phyloP scores from a whole-genome alignment of 2,888 invertebrate genomes.

The Patella ulyssiponensis region DNA sequence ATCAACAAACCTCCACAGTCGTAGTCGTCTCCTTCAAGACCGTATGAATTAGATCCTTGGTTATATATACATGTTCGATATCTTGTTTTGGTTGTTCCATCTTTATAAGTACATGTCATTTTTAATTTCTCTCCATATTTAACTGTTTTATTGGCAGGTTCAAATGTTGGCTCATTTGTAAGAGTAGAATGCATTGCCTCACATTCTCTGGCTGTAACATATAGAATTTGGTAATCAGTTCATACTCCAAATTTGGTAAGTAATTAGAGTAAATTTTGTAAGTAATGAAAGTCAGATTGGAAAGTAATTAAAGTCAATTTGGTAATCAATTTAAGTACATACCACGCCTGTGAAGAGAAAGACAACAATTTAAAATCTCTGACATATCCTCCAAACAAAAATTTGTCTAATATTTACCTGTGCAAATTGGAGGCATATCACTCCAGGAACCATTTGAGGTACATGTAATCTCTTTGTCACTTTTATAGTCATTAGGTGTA shows the following conservation, averaged over 20 bases:
- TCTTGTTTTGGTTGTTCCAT: conserved; percentile 35
- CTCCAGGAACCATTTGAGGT: conserved; percentile 94
- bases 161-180: conserved; percentile 26
- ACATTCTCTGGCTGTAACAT: no score
- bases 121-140: conserved; percentile 40
- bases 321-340: no score
- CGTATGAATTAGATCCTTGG: conserved; percentile 41
- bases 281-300: no score
- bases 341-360: neutral
- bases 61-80: conserved; percentile 53
- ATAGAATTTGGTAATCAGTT: no score
- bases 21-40: conserved; percentile 53
- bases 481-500: no score
- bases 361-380: neutral
- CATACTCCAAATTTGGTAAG: no score
- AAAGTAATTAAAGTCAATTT: no score
- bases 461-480: conserved; percentile 78
- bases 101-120: conserved; percentile 50
- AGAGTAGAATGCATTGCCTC: neutral
- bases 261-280: no score
- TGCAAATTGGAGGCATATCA: conserved; percentile 91
- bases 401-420: conserved; percentile 80
- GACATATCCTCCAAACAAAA: neutral
- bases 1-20: conserved; percentile 56
- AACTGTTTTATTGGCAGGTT: conserved; percentile 35